These are phyloP conservation scores for Protophormia terraenovae DNA, from an alignment of 2,888 invertebrate genomes.

Conservation along the genomic window DNA sequence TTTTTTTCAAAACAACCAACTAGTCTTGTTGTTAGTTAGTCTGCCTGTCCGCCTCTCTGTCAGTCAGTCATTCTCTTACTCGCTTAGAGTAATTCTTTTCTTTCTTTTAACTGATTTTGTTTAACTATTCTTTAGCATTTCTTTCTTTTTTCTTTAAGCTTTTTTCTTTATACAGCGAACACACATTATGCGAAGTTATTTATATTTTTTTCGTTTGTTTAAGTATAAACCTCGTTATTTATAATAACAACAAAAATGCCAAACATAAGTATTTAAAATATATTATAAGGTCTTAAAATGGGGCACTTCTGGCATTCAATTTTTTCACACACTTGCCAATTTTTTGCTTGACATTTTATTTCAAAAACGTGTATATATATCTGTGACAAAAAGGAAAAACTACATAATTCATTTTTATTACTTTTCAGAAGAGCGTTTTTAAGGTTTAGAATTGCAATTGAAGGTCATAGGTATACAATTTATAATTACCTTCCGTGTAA, in stretches of 20 bases:
- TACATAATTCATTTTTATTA: too few species aligned
- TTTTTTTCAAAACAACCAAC: slow-evolving; percentile 2
- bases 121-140: slow-evolving; percentile 35
- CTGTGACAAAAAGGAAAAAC: too few species aligned
- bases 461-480: too few species aligned
- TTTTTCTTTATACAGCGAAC: background rate
- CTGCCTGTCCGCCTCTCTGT: background rate
- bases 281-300: too few species aligned
- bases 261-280: slow-evolving; percentile 45
- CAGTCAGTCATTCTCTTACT: slow-evolving; percentile 6
- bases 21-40: slow-evolving; percentile 10
- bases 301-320: slow-evolving; percentile 47
- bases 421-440: too few species aligned
- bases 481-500: too few species aligned
- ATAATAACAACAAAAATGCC: background rate
- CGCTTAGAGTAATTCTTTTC: slow-evolving; percentile 20
- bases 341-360: slow-evolving; percentile 40
- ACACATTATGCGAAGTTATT: slow-evolving; percentile 41
- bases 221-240: slow-evolving; percentile 19
- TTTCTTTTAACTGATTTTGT: slow-evolving; percentile 18
- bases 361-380: background rate
- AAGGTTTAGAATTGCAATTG: too few species aligned
- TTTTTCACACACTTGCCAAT: too few species aligned
- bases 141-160: slow-evolving; percentile 12
- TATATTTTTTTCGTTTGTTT: background rate